Percentiles rank a stretch among this genome's conserved stretches.
Evolutionary conservation across 1,140 invertebrate species (phyloP).

Genomic region (Lycorma delicatula): DNA sequence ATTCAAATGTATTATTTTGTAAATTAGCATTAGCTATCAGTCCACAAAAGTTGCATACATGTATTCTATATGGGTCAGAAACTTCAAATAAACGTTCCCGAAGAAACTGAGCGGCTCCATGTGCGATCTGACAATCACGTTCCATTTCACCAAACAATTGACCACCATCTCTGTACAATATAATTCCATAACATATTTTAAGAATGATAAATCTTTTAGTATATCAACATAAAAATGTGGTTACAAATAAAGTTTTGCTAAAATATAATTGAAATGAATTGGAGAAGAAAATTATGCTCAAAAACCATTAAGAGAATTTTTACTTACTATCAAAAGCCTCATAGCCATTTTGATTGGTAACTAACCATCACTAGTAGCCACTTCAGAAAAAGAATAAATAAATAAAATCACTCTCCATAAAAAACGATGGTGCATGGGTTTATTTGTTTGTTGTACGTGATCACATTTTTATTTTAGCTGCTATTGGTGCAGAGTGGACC

Average conservation of each 20-base stretch:
- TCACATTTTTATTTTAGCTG: no score
- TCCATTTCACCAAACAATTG: conserved; percentile 99
- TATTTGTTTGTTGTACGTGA: no score
- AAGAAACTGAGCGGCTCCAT: conserved; percentile 95
- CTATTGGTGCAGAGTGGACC: no score
- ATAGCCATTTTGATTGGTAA: no score
- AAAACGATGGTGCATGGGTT: no score
- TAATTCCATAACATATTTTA: no score
- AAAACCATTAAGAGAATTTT: no score
- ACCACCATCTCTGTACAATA: conserved; percentile 77
- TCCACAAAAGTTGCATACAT: conserved; percentile 96
- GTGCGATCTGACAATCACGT: conserved; percentile 98
- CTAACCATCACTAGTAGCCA: no score
- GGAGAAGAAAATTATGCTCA: no score
- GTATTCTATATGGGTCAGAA: conserved; percentile 94
- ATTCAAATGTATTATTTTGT: conserved; percentile 96
- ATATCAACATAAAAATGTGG: not conserved
- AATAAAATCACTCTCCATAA: no score
- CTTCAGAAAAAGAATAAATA: no score
- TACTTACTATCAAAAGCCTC: no score
- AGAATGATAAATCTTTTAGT: not conserved
- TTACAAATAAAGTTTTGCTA: not conserved
- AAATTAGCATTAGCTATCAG: conserved; percentile 95
- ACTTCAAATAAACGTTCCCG: conserved; percentile 95
- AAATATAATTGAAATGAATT: not conserved